phyloP scores from a whole-genome alignment of 1,140 invertebrate genomes.

The Eupeodes corollae region DNA sequence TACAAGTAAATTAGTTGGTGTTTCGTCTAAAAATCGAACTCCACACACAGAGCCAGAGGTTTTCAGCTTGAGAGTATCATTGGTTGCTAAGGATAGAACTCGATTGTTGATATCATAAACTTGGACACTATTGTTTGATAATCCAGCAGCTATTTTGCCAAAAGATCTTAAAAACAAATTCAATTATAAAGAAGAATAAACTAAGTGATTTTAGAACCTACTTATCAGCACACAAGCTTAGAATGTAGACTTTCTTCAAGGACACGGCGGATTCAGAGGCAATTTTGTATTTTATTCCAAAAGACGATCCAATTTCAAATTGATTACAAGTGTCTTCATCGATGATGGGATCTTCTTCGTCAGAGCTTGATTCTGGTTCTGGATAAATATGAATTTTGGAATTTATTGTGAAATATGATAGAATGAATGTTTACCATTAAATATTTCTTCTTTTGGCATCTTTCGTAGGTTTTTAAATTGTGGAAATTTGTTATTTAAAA shows the following conservation, averaged over 20 bases:
- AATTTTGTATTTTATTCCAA: slow-evolving; percentile 13
- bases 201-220: background rate
- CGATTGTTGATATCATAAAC: slow-evolving; percentile 16
- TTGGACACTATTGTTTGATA: slow-evolving; percentile 20
- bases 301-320: slow-evolving; percentile 12
- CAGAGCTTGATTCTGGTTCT: slow-evolving; percentile 8
- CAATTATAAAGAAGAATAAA: background rate
- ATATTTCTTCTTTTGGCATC: too few relatives aligned
- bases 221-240: slow-evolving; percentile 14
- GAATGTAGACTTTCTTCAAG: slow-evolving; percentile 20
- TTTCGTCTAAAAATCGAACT: slow-evolving; percentile 23
- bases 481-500: too few relatives aligned
- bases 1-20: slow-evolving; percentile 15
- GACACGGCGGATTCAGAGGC: slow-evolving; percentile 16
- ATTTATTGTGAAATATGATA: too few relatives aligned
- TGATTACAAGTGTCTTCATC: slow-evolving; percentile 23
- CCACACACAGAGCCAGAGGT: slow-evolving; percentile 14
- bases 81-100: background rate
- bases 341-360: slow-evolving; percentile 14
- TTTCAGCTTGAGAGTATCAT: background rate
- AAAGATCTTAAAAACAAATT: slow-evolving; percentile 5
- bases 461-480: too few relatives aligned
- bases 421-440: too few relatives aligned
- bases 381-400: background rate
- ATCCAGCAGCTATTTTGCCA: slow-evolving; percentile 18